Conservation (phyloP, 1,140 invertebrate species). For the Choristoneura fumiferana region DNA sequence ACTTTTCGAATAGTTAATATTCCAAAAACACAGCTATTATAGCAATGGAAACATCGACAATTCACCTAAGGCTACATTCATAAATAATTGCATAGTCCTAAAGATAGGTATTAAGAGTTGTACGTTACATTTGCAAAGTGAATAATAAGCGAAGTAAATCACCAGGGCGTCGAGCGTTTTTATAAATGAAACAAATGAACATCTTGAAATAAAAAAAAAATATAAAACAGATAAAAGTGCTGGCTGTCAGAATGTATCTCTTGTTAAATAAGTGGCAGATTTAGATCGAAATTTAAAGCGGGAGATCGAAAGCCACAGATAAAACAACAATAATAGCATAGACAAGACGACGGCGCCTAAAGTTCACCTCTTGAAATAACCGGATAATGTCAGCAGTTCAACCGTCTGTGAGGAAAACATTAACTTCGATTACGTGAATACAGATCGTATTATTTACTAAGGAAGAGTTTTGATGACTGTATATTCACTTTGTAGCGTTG, state of each 20-base stretch:
- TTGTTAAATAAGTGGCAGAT: conserved; percentile 8
- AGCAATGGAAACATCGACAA: neutral
- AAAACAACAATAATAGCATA: conserved; percentile 14
- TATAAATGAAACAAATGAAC: too few relatives aligned
- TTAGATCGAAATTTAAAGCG: conserved; percentile 17
- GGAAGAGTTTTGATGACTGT: neutral
- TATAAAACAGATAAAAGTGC: neutral
- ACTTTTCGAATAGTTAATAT: neutral
- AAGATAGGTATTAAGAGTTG: too few relatives aligned
- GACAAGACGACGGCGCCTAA: conserved; percentile 24
- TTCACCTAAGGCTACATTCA: neutral
- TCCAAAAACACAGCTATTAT: conserved; percentile 10
- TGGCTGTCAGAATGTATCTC: neutral
- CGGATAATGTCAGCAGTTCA: conserved; percentile 31
- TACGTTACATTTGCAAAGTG: too few relatives aligned
- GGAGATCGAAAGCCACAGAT: conserved; percentile 16
- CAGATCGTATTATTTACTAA: neutral
- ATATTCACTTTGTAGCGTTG: neutral
- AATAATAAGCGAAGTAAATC: too few relatives aligned
- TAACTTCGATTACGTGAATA: neutral
- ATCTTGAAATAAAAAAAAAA: neutral
- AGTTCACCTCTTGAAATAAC: conserved; percentile 49
- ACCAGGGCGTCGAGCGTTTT: too few relatives aligned
- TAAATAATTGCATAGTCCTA: conserved; percentile 1
- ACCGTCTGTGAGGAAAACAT: conserved; percentile 19